A percentile compares a stretch with the other conserved stretches of the same genome.
phyloP scores from a whole-genome alignment of 2,797 vertebrate genomes.

The Tadarida brasiliensis region DNA sequence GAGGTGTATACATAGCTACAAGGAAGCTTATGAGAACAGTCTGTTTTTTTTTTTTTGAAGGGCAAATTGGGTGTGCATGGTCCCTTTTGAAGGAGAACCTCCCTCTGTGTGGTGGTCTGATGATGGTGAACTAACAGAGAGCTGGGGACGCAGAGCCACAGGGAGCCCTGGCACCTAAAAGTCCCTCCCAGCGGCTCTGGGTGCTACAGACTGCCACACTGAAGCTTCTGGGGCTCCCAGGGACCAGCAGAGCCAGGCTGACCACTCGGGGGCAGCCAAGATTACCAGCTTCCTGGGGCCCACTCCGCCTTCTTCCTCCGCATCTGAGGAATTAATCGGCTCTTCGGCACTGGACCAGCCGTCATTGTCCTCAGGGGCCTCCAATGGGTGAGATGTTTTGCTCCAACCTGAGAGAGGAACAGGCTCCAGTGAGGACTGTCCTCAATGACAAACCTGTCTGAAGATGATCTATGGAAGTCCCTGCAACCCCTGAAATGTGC shows the following conservation, averaged over 20 bases:
- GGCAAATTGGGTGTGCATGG: accelerated
- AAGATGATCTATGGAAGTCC: neutral
- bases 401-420: constrained; percentile 92
- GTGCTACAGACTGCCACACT: too few relatives aligned
- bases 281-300: constrained; percentile 93
- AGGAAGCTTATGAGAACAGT: too few relatives aligned
- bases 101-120: neutral
- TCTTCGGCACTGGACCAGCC: constrained; percentile 97
- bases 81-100: neutral
- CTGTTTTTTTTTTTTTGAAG: too few relatives aligned
- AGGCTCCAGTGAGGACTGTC: neutral
- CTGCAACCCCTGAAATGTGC: accelerated
- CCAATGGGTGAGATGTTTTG: constrained; percentile 93
- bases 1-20: accelerated
- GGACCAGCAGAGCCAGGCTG: accelerated
- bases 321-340: constrained; percentile 95
- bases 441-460: too few relatives aligned
- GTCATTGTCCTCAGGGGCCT: constrained; percentile 95
- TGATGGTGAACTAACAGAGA: neutral
- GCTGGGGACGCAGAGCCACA: neutral
- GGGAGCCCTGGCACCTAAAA: neutral
- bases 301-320: constrained; percentile 92
- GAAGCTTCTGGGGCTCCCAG: neutral
- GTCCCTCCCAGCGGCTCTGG: accelerated
- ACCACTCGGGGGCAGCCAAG: accelerated